Evolutionary conservation across 2,888 invertebrate species (phyloP).

Genomic region (Blomia tropicalis): DNA sequence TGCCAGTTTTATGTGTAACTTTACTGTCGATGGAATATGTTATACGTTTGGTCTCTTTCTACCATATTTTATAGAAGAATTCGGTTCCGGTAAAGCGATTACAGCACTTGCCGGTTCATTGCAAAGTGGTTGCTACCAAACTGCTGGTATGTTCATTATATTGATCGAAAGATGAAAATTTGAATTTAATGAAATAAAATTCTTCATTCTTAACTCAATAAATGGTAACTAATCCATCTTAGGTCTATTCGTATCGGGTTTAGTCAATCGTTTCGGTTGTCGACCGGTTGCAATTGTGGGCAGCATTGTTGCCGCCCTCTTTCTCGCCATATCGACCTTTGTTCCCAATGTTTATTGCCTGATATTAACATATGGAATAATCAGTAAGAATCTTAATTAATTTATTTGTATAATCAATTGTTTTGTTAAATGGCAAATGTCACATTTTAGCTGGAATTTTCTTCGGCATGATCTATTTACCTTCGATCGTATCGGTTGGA

Average conservation of each 20-base stretch:
- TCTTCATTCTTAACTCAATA: no score
- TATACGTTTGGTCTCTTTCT: slow-evolving; percentile 92
- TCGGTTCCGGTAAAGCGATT: slow-evolving; percentile 66
- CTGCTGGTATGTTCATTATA: slow-evolving; percentile 52
- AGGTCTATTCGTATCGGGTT: slow-evolving; percentile 57
- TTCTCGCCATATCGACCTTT: slow-evolving; percentile 48
- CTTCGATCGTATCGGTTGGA: slow-evolving; percentile 88
- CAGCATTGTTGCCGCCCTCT: slow-evolving; percentile 61
- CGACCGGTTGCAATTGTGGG: slow-evolving; percentile 83
- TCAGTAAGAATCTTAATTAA: slow-evolving; percentile 31
- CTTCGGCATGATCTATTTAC: slow-evolving; percentile 81
- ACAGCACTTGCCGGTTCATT: slow-evolving; percentile 87
- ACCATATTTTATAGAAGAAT: slow-evolving; percentile 58
- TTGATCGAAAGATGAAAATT: neutral
- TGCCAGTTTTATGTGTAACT: slow-evolving; percentile 90
- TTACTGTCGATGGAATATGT: slow-evolving; percentile 93
- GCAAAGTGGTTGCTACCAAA: slow-evolving; percentile 83
- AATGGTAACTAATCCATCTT: no score
- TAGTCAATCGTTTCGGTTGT: slow-evolving; percentile 90
- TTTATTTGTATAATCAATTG: neutral
- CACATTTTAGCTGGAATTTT: slow-evolving; percentile 56
- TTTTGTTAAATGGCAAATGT: neutral
- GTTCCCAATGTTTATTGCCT: slow-evolving; percentile 38
- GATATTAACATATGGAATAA: slow-evolving; percentile 39
- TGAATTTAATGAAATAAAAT: neutral